Evolutionary conservation across 1,140 invertebrate species (phyloP).

Genomic region (Lysiphlebus fabarum): DNA sequence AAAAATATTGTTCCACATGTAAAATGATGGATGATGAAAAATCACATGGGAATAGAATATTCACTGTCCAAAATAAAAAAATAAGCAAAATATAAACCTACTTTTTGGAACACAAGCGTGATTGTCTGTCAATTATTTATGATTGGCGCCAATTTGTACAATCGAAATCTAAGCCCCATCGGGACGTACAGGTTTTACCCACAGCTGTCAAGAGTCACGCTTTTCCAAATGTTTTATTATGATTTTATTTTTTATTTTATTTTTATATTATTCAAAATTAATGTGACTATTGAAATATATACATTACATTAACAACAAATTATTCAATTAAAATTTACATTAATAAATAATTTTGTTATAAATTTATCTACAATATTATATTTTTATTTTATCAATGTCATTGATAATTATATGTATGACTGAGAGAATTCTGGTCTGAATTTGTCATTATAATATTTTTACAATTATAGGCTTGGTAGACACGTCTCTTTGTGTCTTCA

Average conservation of each 20-base stretch:
- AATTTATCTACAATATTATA: too few relatives aligned
- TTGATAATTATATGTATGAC: too few relatives aligned
- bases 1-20: background rate
- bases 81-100: background rate
- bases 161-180: conserved; percentile 37
- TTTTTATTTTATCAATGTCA: too few relatives aligned
- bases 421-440: background rate
- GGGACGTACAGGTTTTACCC: conserved; percentile 29
- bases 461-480: conserved; percentile 3
- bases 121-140: conserved; percentile 50
- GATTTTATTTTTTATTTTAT: background rate
- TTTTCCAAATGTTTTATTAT: conserved; percentile 9
- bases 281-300: background rate
- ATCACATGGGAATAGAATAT: conserved; percentile 4
- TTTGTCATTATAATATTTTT: conserved; percentile 1
- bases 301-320: too few relatives aligned
- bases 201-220: conserved; percentile 23
- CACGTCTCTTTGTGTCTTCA: background rate
- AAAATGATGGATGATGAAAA: conserved; percentile 6
- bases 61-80: conserved; percentile 2
- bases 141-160: conserved; percentile 43
- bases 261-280: background rate
- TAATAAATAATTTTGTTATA: too few relatives aligned
- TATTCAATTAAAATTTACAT: too few relatives aligned
- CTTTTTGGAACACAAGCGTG: conserved; percentile 9